Base-by-base conservation (phyloP, 2,888 invertebrate species). In the Cryptophagus acutangulus region DNA sequence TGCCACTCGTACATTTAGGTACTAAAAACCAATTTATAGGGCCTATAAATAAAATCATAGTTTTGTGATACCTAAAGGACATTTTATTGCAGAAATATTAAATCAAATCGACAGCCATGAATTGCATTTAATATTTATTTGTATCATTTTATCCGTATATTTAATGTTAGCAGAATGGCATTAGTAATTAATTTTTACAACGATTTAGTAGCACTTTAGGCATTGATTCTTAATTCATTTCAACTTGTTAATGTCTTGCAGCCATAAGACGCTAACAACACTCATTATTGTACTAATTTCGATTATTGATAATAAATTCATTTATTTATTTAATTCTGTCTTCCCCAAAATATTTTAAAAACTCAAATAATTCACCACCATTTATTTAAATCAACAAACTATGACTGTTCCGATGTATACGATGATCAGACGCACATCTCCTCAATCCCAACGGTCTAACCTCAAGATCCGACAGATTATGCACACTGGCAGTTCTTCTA, bases 101-200 rank as follows among this genome's bases (percentile, higher is more conserved):
- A 43, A 42, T 40, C 43, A 52, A 60, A 58, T 55, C n/a, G n/a
- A 4, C 61, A 59, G 60, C 60, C 59, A 60, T 57, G n/a, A n/a
- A 52, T 57, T 59, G 57, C 55, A 46, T 55, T 53, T 48, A 52
- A 52, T 29, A n/a, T n/a, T 16, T 6, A 28, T 15, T 26, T 26
- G 26, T 2, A n/a, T n/a, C n/a, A n/a, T n/a, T n/a, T n/a, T n/a
- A n/a, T n/a, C n/a, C n/a, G n/a, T n/a, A n/a, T n/a, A n/a, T n/a
- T 13, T 1, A 8, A 2, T 25, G 15, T 13, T 10, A 2, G 20
- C n/a, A n/a, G n/a, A n/a, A n/a, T n/a, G n/a, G n/a, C n/a, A n/a
- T 25, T 10, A 13, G 12, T 30, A 18, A 38, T 9, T 20, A 8
- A 31, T 38, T 30, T 29, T 17, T 20, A 26, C 33, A 38, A 43